Evolutionary conservation across 2,888 invertebrate genomes (phyloP).

Genomic region (Ramazzottius varieornatus): DNA sequence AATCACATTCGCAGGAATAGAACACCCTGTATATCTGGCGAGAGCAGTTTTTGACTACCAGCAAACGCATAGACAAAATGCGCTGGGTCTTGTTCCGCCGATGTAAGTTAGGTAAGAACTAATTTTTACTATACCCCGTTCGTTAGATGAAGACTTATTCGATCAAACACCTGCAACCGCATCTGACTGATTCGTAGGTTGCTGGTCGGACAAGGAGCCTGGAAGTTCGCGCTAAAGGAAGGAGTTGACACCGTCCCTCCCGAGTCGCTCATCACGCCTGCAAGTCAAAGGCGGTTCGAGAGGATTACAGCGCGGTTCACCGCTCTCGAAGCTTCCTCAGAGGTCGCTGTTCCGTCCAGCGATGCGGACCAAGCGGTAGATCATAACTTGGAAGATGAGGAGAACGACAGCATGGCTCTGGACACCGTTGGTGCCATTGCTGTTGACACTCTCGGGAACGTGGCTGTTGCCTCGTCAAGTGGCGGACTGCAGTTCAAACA

Average conservation of each 20-base stretch:
- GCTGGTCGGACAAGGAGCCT: slow-evolving; percentile 5
- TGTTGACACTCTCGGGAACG: slow-evolving; percentile 7
- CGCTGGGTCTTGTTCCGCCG: not conserved
- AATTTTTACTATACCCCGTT: too few species aligned
- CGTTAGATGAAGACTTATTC: too few species aligned
- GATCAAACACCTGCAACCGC: too few species aligned
- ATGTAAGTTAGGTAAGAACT: not conserved
- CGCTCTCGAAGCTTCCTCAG: too few species aligned
- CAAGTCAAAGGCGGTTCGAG: too few species aligned
- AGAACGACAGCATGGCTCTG: not conserved
- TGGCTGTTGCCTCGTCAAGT: slow-evolving; percentile 13
- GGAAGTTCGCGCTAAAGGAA: slow-evolving; percentile 6
- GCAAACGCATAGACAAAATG: not conserved
- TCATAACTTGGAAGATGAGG: too few species aligned
- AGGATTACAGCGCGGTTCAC: too few species aligned
- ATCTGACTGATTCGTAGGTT: too few species aligned
- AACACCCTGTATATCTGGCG: slow-evolving; percentile 41
- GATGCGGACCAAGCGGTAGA: slow-evolving; percentile 3
- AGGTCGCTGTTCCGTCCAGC: slow-evolving; percentile 5
- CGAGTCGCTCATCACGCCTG: not conserved
- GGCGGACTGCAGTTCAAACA: slow-evolving; percentile 16
- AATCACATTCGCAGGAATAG: slow-evolving; percentile 26
- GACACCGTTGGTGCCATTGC: slow-evolving; percentile 8
- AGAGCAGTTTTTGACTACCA: slow-evolving; percentile 9
- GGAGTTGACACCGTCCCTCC: slow-evolving; percentile 8